These are phyloP conservation scores for Habrosyne pyritoides DNA, from an alignment of 2,888 invertebrate genomes.

Conservation along the genomic window DNA sequence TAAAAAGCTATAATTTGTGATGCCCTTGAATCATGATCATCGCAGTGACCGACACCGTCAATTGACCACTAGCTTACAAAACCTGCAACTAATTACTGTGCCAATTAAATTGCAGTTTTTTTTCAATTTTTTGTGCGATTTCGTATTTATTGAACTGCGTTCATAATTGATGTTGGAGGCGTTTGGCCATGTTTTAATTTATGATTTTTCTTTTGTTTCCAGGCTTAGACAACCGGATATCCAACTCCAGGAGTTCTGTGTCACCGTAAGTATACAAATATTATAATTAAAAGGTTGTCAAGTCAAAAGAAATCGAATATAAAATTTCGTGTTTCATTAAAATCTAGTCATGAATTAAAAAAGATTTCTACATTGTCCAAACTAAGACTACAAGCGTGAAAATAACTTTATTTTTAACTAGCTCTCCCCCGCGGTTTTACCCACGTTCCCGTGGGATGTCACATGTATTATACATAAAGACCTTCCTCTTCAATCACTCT, in stretches of 20 bases:
- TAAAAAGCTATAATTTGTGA: not conserved
- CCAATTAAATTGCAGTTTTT: not conserved
- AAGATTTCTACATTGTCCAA: too few relatives aligned
- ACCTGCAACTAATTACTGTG: not conserved
- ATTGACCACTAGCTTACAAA: not conserved
- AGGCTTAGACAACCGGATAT: conserved; percentile 79
- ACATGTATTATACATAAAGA: too few relatives aligned
- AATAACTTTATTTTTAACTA: too few relatives aligned
- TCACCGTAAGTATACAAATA: conserved; percentile 68
- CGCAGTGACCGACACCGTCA: not conserved
- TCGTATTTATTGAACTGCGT: not conserved
- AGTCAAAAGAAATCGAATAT: too few relatives aligned
- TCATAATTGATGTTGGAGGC: not conserved
- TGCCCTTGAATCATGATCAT: not conserved
- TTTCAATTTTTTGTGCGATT: not conserved
- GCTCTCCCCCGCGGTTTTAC: too few relatives aligned
- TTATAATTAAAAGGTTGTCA: conserved; percentile 6
- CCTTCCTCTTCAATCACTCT: too few relatives aligned
- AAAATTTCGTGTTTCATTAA: too few relatives aligned
- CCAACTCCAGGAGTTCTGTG: conserved; percentile 74
- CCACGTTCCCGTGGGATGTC: too few relatives aligned
- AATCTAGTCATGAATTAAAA: too few relatives aligned
- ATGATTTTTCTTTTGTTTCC: conserved; percentile 49
- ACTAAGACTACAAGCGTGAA: too few relatives aligned
- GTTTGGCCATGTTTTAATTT: not conserved